Base-by-base conservation (phyloP, 2,113 vertebrate species). In the Mirza zaza region DNA sequence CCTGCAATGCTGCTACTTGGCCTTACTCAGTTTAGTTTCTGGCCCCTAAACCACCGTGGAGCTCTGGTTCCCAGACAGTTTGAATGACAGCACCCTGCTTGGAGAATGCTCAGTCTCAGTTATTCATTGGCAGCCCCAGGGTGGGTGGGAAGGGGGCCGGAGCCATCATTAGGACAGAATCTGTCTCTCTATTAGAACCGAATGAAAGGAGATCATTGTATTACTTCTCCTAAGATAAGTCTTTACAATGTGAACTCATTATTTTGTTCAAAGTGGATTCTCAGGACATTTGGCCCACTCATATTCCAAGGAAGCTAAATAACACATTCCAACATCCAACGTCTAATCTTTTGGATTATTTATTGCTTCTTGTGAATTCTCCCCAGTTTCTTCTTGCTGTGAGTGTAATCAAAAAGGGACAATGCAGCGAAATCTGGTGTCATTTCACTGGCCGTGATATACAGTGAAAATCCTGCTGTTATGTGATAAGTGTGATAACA, bases 1-100 rank as follows among this genome's bases (percentile, higher is more conserved):
- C 0, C 3, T 4, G 39, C 17, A 2, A 0, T 45, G n/a, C 2
- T 15, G 36, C 48, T 34, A n/a, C 4, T 18, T 36, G 48, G 45
- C 25, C 39, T 71, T 12, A 8, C 25, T 48, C 15, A 3, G 6
- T 36, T 68, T 23, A 45, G 5, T 50, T 42, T 32, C 52, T 32
- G 4, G 55, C n/a, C 61, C 36, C 14, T 23, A 20, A 52, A 17
- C 23, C 32, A 2, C 14, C 0, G 3, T 0, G 12, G 5, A 27
- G 27, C 80, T 29, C 25, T 10, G 5, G 11, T 68, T 68, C 48
- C n/a, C 23, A 73, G 83, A 29, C 39, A 20, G 36, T 45, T 2
- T 32, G 25, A 52, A 48, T 32, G 75, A 18, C 11, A 27, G 20
- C 48, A 6, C 45, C 36, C 8, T 48, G 80, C 32, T 17, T 18